phyloP scores from a whole-genome alignment of 2,888 invertebrate genomes.

The Hypsopygia costalis region DNA sequence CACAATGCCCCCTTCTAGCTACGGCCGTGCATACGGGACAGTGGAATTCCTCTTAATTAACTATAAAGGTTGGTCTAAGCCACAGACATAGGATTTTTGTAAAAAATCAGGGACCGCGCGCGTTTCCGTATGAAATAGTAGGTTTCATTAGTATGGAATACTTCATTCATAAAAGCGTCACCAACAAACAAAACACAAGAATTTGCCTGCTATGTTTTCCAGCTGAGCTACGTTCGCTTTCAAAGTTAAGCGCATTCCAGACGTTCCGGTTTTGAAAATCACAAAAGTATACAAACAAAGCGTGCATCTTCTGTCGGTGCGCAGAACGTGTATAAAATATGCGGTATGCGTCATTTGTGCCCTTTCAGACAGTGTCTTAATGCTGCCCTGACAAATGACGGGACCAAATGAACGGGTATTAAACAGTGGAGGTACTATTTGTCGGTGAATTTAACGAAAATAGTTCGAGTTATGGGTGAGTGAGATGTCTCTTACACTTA shows the following conservation, averaged over 20 bases:
- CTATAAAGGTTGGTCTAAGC: too few species aligned
- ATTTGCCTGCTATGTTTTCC: too few species aligned
- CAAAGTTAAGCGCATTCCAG: not conserved
- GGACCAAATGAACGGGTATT: conserved; percentile 35
- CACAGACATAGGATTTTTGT: too few species aligned
- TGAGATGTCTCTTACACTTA: too few species aligned
- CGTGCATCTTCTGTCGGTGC: conserved; percentile 3
- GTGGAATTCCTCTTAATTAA: too few species aligned
- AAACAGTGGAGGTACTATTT: conserved; percentile 19
- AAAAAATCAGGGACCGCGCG: too few species aligned
- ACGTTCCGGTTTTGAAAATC: not conserved
- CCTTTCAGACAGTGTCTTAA: conserved; percentile 35
- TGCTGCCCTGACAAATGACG: conserved; percentile 39
- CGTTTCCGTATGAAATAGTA: too few species aligned
- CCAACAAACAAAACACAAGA: too few species aligned
- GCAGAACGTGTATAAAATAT: conserved; percentile 23
- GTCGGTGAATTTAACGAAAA: not conserved
- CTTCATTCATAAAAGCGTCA: too few species aligned
- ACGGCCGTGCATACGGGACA: too few species aligned
- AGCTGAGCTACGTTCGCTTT: not conserved
- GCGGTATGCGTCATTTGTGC: conserved; percentile 31
- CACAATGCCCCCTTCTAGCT: too few species aligned
- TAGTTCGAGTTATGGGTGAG: not conserved
- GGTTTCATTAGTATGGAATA: too few species aligned
- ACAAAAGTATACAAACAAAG: conserved; percentile 5